A percentile compares a stretch with the other conserved stretches of the same genome.
phyloP scores from a whole-genome alignment of 2,797 vertebrate genomes.

The Dipus sagitta region DNA sequence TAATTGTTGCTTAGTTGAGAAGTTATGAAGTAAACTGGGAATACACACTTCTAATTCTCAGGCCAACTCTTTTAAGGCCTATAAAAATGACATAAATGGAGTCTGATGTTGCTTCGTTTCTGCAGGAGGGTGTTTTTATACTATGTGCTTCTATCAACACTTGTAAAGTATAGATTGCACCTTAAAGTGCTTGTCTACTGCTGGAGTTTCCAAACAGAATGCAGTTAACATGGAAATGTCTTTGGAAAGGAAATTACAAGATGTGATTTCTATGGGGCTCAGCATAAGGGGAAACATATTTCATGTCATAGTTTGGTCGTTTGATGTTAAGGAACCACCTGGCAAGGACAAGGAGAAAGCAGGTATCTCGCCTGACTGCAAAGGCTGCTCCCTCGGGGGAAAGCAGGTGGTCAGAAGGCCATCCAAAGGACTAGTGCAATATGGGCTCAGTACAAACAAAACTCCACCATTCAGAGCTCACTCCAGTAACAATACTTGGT shows the following conservation, averaged over 20 bases:
- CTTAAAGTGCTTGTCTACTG: slow-evolving; percentile 42
- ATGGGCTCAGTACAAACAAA: background rate
- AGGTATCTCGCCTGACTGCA: background rate
- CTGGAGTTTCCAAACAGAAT: slow-evolving; percentile 62
- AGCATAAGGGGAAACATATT: background rate
- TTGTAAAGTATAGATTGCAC: slow-evolving; percentile 46
- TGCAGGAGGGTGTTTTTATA: slow-evolving; percentile 47
- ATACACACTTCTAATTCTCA: slow-evolving; percentile 60
- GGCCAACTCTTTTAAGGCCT: slow-evolving; percentile 52
- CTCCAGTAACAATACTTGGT: background rate
- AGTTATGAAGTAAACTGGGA: slow-evolving; percentile 47
- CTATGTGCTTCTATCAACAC: slow-evolving; percentile 29
- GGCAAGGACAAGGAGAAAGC: background rate
- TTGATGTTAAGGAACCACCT: background rate
- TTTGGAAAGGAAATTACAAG: slow-evolving; percentile 65
- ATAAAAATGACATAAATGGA: slow-evolving; percentile 47
- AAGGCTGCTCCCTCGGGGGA: slow-evolving; percentile 2
- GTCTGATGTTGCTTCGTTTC: slow-evolving; percentile 65
- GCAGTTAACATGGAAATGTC: slow-evolving; percentile 62
- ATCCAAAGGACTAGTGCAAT: background rate
- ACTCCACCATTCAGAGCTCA: background rate
- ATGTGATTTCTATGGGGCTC: background rate
- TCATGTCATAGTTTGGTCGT: background rate
- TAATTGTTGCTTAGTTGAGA: slow-evolving; percentile 61
- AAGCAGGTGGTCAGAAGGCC: background rate